phyloP scores from a whole-genome alignment of 2,113 vertebrate species.

The Neopipo cinnamomea region DNA sequence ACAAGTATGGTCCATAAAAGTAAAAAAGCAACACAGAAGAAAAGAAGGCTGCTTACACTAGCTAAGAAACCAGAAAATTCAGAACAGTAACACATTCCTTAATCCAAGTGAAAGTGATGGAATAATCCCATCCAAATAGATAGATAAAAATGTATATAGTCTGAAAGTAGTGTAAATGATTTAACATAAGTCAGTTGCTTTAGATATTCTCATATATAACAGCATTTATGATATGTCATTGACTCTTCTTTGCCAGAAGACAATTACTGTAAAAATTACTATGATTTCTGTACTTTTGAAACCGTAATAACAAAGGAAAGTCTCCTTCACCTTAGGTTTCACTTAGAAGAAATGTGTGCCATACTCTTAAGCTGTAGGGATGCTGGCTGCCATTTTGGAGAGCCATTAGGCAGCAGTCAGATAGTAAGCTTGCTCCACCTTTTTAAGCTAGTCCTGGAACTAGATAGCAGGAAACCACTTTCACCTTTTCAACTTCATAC shows the following conservation, averaged over 20 bases:
- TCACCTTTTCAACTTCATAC: neutral
- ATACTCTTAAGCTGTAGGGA: neutral
- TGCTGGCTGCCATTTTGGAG: neutral
- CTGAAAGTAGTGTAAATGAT: neutral
- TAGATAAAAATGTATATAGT: neutral
- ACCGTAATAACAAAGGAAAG: neutral
- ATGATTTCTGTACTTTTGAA: neutral
- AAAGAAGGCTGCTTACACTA: neutral
- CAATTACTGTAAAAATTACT: neutral
- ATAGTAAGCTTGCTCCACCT: neutral
- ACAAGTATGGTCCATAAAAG: neutral
- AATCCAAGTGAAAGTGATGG: neutral
- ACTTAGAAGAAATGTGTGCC: neutral
- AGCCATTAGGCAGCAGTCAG: neutral
- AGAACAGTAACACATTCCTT: neutral
- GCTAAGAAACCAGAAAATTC: neutral
- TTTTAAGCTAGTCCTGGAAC: neutral
- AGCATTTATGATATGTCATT: neutral
- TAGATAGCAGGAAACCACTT: neutral
- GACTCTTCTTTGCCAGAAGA: neutral
- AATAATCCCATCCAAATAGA: neutral
- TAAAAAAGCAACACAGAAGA: neutral
- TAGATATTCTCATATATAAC: neutral
- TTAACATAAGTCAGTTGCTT: neutral
- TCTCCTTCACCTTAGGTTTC: neutral